phyloP scores from a whole-genome alignment of 2,888 invertebrate species.

The Leptopilina myrica region DNA sequence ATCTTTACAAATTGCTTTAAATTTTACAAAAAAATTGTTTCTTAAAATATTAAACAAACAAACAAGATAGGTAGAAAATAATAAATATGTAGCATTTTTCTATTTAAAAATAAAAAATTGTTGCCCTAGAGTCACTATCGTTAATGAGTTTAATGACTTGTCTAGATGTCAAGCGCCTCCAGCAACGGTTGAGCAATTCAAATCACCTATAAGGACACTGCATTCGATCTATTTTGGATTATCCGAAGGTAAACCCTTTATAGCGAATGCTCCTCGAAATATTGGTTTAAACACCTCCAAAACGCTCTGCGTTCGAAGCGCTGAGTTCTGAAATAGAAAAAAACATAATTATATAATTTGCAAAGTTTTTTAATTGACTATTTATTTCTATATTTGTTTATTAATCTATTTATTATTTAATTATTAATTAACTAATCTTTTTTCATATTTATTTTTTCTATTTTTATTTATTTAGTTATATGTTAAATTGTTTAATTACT shows the following conservation, averaged over 20 bases:
- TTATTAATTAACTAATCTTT: no score
- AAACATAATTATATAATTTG: neutral
- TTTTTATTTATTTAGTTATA: no score
- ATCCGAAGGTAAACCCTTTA: constrained; percentile 81
- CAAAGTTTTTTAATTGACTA: neutral
- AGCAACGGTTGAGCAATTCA: neutral
- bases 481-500: no score
- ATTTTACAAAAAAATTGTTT: no score
- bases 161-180: constrained; percentile 4
- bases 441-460: no score
- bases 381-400: neutral
- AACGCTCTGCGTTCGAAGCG: constrained; percentile 85
- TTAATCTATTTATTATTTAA: neutral
- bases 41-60: no score
- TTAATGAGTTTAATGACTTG: constrained; percentile 10
- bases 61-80: neutral
- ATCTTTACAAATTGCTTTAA: no score
- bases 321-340: constrained; percentile 83
- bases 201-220: neutral
- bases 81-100: neutral
- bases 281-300: constrained; percentile 86
- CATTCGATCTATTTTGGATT: constrained; percentile 54
- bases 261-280: constrained; percentile 85
- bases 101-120: neutral
- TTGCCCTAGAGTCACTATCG: constrained; percentile 23